Evolutionary conservation across 1,140 invertebrate genomes (phyloP), one percentile per base, ranked within the genome.

Genomic region (Habropoda laboriosa): DNA sequence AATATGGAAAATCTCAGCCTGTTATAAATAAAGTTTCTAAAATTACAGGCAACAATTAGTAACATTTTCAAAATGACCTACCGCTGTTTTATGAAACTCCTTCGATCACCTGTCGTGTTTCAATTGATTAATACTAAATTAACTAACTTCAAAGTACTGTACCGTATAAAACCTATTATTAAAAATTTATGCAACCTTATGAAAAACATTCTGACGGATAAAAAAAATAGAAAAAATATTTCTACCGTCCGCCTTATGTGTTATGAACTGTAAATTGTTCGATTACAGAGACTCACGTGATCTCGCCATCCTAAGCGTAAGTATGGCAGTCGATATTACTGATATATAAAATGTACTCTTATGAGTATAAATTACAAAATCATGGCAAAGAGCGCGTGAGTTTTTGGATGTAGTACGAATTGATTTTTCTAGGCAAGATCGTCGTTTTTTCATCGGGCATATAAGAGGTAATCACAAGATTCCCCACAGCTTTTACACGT

Each of bases 241-340:
- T 51, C 38, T 35, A 76, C 21, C 40, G 30, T 67, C 38, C 32
- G n/a, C 18, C 16, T 74, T 49, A 72, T 53, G 16, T 27, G 16
- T 47, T 53, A 45, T 67, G 45, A 55, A 84, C 73, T 18, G 27
- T 73, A 71, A 78, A 70, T 70, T 60, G 51, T 58, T 84, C 58
- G 38, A 71, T 35, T 35, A 47, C n/a, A 85, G 66, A 55, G 51
- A 47, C 63, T 81, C 74, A 85, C 79, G 64, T 71, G 51, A 53
- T 55, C 66, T 18, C 18, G 45, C 63, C 38, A 53, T 73, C 64
- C 49, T 63, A 74, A 82, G 73, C 64, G 53, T 86, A 85, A 78
- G 60, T 81, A 81, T 85, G 83, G 82, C 83, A 84, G 80, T 86
- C 63, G 38, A 72, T 53, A 83, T 67, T 64, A 77, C 49, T 79